These are phyloP conservation scores for Plotosus lineatus DNA, from an alignment of 2,113 vertebrate species.

Conservation along the genomic window DNA sequence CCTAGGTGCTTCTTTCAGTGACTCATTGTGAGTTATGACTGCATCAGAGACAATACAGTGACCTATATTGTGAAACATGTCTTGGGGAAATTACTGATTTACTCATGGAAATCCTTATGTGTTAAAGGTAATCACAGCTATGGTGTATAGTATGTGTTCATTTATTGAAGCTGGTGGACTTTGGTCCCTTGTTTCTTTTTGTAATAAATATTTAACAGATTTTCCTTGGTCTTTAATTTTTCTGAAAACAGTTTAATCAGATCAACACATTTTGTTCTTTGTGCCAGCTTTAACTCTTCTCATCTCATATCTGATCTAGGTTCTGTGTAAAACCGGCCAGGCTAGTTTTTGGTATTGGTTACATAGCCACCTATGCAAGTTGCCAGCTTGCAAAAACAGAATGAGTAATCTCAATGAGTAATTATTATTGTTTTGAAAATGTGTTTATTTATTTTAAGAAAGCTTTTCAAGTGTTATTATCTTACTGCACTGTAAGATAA, in stretches of 20 bases:
- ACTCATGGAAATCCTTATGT: background rate
- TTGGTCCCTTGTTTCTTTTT: background rate
- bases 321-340: background rate
- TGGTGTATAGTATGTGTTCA: background rate
- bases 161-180: background rate
- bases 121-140: background rate
- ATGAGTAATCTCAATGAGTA: no score
- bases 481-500: no score
- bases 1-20: no score
- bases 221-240: background rate
- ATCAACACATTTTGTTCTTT: background rate
- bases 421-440: no score
- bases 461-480: no score
- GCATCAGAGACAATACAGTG: background rate
- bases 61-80: background rate
- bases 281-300: background rate
- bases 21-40: background rate
- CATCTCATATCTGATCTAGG: background rate
- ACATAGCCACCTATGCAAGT: background rate
- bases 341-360: background rate
- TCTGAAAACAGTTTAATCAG: background rate
- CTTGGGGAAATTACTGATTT: background rate
- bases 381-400: no score
- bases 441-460: no score
- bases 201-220: background rate